Base-by-base conservation (phyloP, 2,113 vertebrate species). In the Takifugu bimaculatus region DNA sequence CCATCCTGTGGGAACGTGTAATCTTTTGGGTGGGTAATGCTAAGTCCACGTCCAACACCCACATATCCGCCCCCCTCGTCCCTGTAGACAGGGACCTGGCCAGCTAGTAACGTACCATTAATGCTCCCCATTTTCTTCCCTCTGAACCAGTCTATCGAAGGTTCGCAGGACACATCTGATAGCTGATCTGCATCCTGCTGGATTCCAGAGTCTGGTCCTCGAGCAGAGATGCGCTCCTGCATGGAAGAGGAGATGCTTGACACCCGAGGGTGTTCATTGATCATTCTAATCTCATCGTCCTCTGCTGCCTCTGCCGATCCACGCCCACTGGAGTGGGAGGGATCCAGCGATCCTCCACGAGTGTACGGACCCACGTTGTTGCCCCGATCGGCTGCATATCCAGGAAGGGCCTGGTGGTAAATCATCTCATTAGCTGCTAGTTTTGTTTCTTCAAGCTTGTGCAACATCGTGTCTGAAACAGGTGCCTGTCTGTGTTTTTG, bases 201-300 rank as follows among this genome's bases (percentile, higher is more conserved):
- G 88, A 99, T 98, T 52, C 97, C 97, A 0, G 96, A 98, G 78
- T 98, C 96, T 0, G 97, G 96, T 28, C 97, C 97, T 0, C 97
- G 91, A 57, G 95, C 94, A 0, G 94, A 93, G 7, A 95, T 92
- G 56, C 93, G 94, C 58, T 95, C 94, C 79, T 95, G 94, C 91
- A 98, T 92, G 35, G 96, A 97, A 13, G 97, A 94, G 0, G 94
- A 93, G 77, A 97, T 94, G 60, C 95, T 97, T 71, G 96, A 94
- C 74, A 97, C 94, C 0, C 94, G 91, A 0, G 96, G 97, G 69
- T 96, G 95, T 83, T 99, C 97, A 0, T 98, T 99, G 65, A 99
- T 99, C 97, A 99, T 99, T 43, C 97, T 92, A 65, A 99, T 99
- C 85, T 99, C 96, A 0, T 99, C 96, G 0, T 99, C 97, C 57